Evolutionary conservation across 2,113 vertebrate species (phyloP).

Genomic region (Nothobranchius furzeri): DNA sequence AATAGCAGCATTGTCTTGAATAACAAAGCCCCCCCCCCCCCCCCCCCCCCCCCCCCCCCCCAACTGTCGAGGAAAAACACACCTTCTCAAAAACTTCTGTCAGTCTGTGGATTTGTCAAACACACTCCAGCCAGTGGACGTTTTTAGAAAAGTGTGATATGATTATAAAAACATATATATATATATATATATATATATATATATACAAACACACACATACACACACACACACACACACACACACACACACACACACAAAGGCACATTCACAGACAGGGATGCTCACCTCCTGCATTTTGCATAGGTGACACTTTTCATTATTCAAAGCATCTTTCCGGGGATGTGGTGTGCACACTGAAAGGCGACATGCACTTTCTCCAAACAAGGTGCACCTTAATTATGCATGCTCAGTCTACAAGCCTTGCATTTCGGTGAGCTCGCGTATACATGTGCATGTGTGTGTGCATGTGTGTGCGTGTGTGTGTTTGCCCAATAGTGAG

Average conservation of each 20-base stretch:
- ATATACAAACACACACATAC: too few species aligned
- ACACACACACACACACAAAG: conserved; percentile 57
- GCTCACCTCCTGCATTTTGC: conserved; percentile 81
- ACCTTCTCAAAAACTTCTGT: conserved; percentile 48
- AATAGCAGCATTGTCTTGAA: conserved; percentile 58
- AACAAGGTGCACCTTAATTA: conserved; percentile 82
- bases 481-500: conserved; percentile 43
- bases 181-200: too few species aligned
- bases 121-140: conserved; percentile 6
- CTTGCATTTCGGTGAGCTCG: conserved; percentile 64
- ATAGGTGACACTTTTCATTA: conserved; percentile 84
- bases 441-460: conserved; percentile 26
- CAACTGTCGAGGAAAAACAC: conserved; percentile 50
- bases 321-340: conserved; percentile 81
- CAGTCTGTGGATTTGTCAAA: conserved; percentile 14
- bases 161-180: conserved; percentile 11
- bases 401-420: conserved; percentile 76
- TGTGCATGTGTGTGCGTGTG: conserved; percentile 13
- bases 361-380: conserved; percentile 79
- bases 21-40: conserved; percentile 62
- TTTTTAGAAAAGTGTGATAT: conserved; percentile 36
- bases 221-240: conserved; percentile 15
- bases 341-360: conserved; percentile 73
- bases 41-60: conserved; percentile 51
- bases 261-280: conserved; percentile 61